These are phyloP conservation scores for Acleris holmiana DNA, from an alignment of 2,888 invertebrate species.

Conservation along the genomic window DNA sequence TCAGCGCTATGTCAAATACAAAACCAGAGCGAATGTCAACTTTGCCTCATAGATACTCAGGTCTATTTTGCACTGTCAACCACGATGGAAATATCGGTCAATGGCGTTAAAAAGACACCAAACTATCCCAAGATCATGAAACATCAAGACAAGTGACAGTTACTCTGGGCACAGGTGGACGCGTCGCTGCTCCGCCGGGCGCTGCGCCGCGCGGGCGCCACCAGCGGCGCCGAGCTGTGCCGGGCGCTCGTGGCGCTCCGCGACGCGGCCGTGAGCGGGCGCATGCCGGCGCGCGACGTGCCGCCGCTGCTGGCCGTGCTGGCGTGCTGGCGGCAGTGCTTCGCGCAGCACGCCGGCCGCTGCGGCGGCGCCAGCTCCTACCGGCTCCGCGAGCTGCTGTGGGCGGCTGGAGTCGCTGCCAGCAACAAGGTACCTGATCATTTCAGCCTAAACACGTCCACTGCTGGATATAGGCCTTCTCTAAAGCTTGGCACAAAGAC, in stretches of 20 bases:
- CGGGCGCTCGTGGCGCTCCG: constrained; percentile 88
- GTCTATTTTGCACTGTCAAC: no score
- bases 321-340: constrained; percentile 62
- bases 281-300: constrained; percentile 84
- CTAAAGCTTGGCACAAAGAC: no score
- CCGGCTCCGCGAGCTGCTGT: constrained; percentile 86
- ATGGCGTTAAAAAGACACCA: no score
- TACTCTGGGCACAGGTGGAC: constrained; percentile 37
- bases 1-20: no score
- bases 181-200: constrained; percentile 58
- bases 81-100: no score
- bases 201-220: constrained; percentile 78
- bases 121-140: no score
- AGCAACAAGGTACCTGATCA: constrained; percentile 84
- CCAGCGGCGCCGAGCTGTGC: constrained; percentile 84
- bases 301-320: constrained; percentile 86
- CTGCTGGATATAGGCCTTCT: no score
- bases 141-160: neutral
- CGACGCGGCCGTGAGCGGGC: constrained; percentile 86
- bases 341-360: constrained; percentile 15
- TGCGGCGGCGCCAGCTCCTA: constrained; percentile 59
- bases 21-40: no score
- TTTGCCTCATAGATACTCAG: no score
- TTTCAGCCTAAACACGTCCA: no score
- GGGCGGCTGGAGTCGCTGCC: constrained; percentile 86